Base-by-base conservation (phyloP, 2,113 vertebrate genomes). In the Prinia subflava region DNA sequence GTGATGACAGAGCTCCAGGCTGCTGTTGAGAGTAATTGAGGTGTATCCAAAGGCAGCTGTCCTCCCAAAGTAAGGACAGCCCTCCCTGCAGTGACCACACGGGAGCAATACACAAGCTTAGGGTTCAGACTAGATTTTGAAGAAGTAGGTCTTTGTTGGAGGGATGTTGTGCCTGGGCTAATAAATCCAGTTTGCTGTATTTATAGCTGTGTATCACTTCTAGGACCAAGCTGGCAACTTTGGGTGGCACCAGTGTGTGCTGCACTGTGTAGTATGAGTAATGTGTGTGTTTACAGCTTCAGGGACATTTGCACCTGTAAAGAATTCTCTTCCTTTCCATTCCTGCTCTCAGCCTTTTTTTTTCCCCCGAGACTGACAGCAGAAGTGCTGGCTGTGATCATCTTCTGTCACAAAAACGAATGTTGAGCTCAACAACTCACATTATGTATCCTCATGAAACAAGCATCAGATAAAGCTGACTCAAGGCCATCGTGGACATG, bases 181-280 rank as follows among this genome's bases (percentile, higher is more conserved):
- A 7, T 35, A 83, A 93, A 69, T 80, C 7, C 24, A 56, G 21
- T 27, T 56, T 41, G 5, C 23, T 55, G 21, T 57, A 18, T 79
- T 82, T 67, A 14, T 18, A 63, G 20, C 30, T 21, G 19, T 8
- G 11, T 55, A 15, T 62, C 0, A 0, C 47, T 87, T 52, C 52
- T 63, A 28, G 39, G 75, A 75, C 13, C 16, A 20, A 35, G 28
- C 24, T 52, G 57, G 30, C 31, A 44, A 8, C 28, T 89, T 49
- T 31, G 55, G 2, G 3, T 11, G 42, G 31, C 28, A 7, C 14
- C 4, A 3, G 35, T 31, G 67, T 37, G 42, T 15, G 8, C 39
- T 20, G 65, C 3, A 16, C 42, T 15, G 1, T 22, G 22, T 31
- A 52, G 22, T 10, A 10, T 17, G 60, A 24, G 31, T 33, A 60